Conservation (phyloP, 2,888 invertebrate genomes). For the Eugnorisma glareosa region DNA sequence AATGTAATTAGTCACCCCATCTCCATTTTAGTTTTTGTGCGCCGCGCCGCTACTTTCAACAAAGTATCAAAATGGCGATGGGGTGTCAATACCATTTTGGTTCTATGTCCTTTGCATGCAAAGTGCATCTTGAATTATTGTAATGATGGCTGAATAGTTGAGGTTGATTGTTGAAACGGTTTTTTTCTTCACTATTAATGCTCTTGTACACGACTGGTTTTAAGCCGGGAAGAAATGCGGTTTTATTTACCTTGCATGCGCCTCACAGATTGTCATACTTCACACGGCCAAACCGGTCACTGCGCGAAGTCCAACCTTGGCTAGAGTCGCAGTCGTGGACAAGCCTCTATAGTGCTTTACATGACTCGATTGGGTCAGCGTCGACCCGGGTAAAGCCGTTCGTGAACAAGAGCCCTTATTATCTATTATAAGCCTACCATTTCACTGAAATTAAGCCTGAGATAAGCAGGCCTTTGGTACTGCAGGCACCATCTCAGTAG, state of each 20-base stretch:
- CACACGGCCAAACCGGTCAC: not conserved
- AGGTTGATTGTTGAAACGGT: not conserved
- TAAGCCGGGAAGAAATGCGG: not conserved
- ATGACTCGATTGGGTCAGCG: not conserved
- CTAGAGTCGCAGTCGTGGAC: not conserved
- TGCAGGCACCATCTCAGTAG: not conserved
- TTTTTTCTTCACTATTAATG: not conserved
- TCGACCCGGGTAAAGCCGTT: not conserved
- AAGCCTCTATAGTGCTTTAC: not conserved
- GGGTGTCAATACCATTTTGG: not conserved
- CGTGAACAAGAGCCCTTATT: not conserved
- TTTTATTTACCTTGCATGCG: not conserved
- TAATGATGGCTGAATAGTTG: not conserved
- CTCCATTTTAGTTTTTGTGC: not conserved
- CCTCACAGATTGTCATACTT: too few species aligned
- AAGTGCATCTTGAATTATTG: conserved; percentile 1
- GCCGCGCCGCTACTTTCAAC: not conserved
- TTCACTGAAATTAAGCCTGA: not conserved
- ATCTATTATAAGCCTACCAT: not conserved
- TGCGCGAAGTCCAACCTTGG: not conserved
- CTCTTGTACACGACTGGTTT: not conserved
- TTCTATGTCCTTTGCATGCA: not conserved
- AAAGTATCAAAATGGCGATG: not conserved
- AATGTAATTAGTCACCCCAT: not conserved
- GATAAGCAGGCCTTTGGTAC: not conserved